Evolutionary conservation across 2,797 vertebrate species (phyloP).

Genomic region (Micromesistius poutassou): DNA sequence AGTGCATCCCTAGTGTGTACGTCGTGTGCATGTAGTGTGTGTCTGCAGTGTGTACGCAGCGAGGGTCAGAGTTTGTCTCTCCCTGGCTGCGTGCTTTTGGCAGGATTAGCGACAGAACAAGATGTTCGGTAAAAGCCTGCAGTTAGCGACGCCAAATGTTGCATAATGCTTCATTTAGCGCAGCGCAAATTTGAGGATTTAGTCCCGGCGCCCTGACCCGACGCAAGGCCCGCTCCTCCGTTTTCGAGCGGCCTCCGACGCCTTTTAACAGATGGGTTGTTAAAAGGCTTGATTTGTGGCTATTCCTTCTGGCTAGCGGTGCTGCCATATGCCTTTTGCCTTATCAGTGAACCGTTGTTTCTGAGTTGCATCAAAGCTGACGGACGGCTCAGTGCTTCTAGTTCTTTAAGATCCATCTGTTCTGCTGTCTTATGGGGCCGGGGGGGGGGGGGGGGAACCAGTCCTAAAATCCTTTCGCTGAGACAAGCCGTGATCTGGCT

Average conservation of each 20-base stretch:
- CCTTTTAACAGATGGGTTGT: slow-evolving; percentile 66
- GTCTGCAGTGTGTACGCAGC: slow-evolving; percentile 30
- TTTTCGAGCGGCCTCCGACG: slow-evolving; percentile 56
- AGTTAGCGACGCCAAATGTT: slow-evolving; percentile 65
- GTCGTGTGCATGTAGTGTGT: neutral
- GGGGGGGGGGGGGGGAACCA: neutral
- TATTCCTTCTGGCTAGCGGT: slow-evolving; percentile 54
- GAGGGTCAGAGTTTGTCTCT: slow-evolving; percentile 64
- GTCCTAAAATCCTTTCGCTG: neutral
- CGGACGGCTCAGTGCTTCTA: slow-evolving; percentile 22
- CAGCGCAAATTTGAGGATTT: slow-evolving; percentile 69
- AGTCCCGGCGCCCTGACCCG: slow-evolving; percentile 60
- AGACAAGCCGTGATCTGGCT: neutral
- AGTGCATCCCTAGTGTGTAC: neutral
- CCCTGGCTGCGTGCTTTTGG: slow-evolving; percentile 67
- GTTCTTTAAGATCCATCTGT: slow-evolving; percentile 21
- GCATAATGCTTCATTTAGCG: slow-evolving; percentile 73
- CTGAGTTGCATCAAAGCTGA: slow-evolving; percentile 35
- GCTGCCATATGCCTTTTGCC: slow-evolving; percentile 49
- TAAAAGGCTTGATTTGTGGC: slow-evolving; percentile 41
- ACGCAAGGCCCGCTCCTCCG: slow-evolving; percentile 55
- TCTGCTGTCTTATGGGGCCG: neutral
- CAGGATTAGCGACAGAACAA: slow-evolving; percentile 73
- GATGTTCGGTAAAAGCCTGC: slow-evolving; percentile 70
- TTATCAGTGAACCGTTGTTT: slow-evolving; percentile 38